Evolutionary conservation across 2,797 vertebrate species (phyloP), one percentile per base, ranked within the genome.

Genomic region (Melanogrammus aeglefinus): DNA sequence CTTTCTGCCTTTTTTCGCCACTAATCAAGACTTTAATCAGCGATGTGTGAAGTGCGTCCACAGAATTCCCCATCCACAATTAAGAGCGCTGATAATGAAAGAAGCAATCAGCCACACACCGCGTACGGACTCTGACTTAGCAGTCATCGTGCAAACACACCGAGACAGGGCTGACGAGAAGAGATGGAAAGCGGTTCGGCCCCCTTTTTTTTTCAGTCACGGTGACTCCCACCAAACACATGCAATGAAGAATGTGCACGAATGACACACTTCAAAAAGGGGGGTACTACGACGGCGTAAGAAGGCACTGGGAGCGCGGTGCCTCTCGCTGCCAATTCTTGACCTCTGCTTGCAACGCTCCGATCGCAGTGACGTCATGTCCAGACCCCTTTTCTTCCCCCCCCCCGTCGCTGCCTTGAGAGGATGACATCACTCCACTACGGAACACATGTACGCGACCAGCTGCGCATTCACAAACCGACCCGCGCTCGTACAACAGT

Each of bases 361-460:
- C 85, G 79, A 92, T 87, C 9, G 87, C 88, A 90, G 89, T 94
- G 91, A 94, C 91, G 87, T 94, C 92, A 93, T 92, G 87, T 85
- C 90, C 72, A 79, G 81, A 87, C 63, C 84, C 82, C 83, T 86
- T 80, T 83, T 85, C n/a, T n/a, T 87, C 85, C 83, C 83, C 83
- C 86, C 87, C 77, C 83, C 86, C 87, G 76, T 63, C 21, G 21
- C 24, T 69, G n/a, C n/a, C 63, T 69, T 69, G 24, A 72, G 33
- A 72, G 70, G 70, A 35, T 92, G 92, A 93, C 88, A 86, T 92
- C 90, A 90, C 85, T 85, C 51, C 44, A 84, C 79, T 82, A 47
- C 81, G 63, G 80, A 81, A 81, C 78, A 77, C 77, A 85, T 81
- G 87, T 82, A 83, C 82, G 84, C 82, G 66, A n/a, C 69, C 6